Conservation (phyloP, 37 sponge, comb jelly and placozoan species). For the Ephydatia muelleri region DNA sequence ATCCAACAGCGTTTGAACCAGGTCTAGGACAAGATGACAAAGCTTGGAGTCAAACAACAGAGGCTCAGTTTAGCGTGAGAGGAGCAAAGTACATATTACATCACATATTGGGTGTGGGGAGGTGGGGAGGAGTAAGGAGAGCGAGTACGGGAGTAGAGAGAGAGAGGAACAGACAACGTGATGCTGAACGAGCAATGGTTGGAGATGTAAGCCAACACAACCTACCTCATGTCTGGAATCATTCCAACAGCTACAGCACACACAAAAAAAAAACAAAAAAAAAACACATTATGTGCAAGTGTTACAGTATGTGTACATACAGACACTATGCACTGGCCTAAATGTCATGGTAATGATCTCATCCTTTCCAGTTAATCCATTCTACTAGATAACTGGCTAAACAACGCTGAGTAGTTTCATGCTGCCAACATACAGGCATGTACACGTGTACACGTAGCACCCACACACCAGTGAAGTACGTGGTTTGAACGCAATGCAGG, state of each 20-base stretch:
- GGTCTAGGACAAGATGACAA: neutral
- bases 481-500: neutral
- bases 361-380: neutral
- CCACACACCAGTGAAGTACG: neutral
- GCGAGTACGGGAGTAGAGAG: too few relatives aligned
- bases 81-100: too few relatives aligned
- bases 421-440: neutral
- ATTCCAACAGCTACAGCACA: conserved; percentile 59
- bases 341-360: too few relatives aligned
- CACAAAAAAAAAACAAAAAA: conserved; percentile 4
- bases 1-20: conserved; percentile 9
- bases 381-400: too few relatives aligned
- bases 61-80: too few relatives aligned
- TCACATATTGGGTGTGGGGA: too few relatives aligned
- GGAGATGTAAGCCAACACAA: neutral
- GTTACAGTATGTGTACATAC: too few relatives aligned
- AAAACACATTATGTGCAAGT: neutral
- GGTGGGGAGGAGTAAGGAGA: too few relatives aligned
- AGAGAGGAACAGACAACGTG: too few relatives aligned
- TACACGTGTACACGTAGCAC: neutral
- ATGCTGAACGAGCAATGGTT: too few relatives aligned
- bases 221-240: conserved; percentile 65
- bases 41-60: neutral
- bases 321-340: too few relatives aligned
- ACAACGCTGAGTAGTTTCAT: too few relatives aligned